A percentile compares a stretch with the other conserved stretches of the same genome.
Evolutionary conservation across 2,797 vertebrate genomes (phyloP).

Genomic region (Rhinatrema bivittatum): DNA sequence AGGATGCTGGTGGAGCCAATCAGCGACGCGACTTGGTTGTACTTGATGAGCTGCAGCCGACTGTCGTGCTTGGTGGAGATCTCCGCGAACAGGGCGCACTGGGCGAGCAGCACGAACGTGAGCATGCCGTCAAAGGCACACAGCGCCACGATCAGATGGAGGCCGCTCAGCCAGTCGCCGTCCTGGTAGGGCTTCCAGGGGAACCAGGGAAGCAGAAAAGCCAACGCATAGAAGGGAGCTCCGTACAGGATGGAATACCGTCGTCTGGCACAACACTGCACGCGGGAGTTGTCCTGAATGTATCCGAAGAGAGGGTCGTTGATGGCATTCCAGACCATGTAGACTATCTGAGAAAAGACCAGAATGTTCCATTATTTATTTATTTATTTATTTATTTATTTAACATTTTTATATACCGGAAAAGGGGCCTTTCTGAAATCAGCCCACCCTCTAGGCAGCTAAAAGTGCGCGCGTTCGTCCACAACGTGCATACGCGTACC

Average conservation of each 20-base stretch:
- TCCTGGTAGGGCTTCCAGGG: slow-evolving; percentile 73
- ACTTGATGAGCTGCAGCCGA: slow-evolving; percentile 68
- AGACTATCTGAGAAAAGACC: slow-evolving; percentile 59
- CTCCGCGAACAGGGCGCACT: slow-evolving; percentile 75
- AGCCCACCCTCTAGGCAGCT: too few relatives aligned
- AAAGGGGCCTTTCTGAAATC: too few relatives aligned
- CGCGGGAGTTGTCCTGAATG: slow-evolving; percentile 67
- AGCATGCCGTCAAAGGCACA: slow-evolving; percentile 75
- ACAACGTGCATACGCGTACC: too few relatives aligned
- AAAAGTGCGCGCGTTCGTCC: too few relatives aligned
- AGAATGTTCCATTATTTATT: fast-evolving
- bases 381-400: too few relatives aligned
- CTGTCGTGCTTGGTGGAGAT: slow-evolving; percentile 62
- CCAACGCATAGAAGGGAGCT: slow-evolving; percentile 65
- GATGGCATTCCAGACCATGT: slow-evolving; percentile 84
- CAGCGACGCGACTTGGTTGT: slow-evolving; percentile 74
- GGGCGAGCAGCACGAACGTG: slow-evolving; percentile 78
- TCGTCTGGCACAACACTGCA: slow-evolving; percentile 57
- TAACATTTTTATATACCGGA: too few relatives aligned
- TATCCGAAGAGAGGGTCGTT: slow-evolving; percentile 84
- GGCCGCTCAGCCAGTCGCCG: slow-evolving; percentile 75
- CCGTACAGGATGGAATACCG: slow-evolving; percentile 72
- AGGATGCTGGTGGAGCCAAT: slow-evolving; percentile 74
- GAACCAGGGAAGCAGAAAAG: slow-evolving; percentile 87
- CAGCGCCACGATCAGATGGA: slow-evolving; percentile 68